Base-by-base conservation (phyloP, 2,888 invertebrate genomes). In the Eledona agricola region DNA sequence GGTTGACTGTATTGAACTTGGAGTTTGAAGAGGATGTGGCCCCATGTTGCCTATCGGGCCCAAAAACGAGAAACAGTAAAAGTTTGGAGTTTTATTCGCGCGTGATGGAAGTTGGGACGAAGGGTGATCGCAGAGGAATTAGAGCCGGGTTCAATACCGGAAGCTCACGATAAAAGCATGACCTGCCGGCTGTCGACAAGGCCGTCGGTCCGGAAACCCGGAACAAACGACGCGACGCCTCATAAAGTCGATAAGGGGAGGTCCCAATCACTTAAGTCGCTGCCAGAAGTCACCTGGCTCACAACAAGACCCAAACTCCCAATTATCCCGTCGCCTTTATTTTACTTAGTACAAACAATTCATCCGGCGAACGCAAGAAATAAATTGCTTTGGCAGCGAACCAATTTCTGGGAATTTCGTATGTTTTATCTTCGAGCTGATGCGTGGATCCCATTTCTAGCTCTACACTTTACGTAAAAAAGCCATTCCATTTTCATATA, bases 401-500 rank as follows among this genome's bases (percentile, higher is more conserved):
- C 73, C 74, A 74, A 75, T 75, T 74, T 70, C 69, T 67, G 62
- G 51, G 69, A 71, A 71, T 73, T 73, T 69, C 67, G 70, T 69
- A 71, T 72, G 73, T 72, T 74, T 74, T 74, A 74, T 74, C 72
- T 71, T 65, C 65, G 61, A 59, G 65, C 67, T 68, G 69, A 71
- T 72, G 74, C 72, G 73, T 72, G 69, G 67, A 72, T 73, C 68
- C 70, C 69, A 70, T 72, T 71, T 67, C 68, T 66, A 63, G 65
- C 64, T 67, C 65, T 67, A 69, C 67, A 68, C 70, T 72, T 69
- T 71, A 68, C 67, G 70, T 69, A 69, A 72, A 73, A 73, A 71
- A 72, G 66, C 71, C 69, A 72, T 73, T 68, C 72, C 69, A 72
- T 73, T 74, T 72, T 74, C 72, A 73, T 73, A 73, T 72, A 72